Conservation (phyloP, 1,140 invertebrate species). For the Zophobas morio region DNA sequence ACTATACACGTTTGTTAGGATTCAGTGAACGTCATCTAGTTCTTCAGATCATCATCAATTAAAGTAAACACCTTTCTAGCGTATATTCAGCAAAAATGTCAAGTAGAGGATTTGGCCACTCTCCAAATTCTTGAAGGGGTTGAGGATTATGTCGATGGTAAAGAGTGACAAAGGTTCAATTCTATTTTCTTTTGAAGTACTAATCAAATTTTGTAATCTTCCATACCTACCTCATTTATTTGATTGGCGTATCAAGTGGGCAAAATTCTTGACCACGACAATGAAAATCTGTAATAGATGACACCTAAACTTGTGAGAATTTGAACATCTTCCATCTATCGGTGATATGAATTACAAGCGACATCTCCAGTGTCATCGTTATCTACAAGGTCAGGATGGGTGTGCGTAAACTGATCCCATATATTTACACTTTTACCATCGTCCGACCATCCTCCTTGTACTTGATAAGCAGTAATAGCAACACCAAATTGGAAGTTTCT, state of each 20-base stretch:
- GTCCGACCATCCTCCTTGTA: constrained; percentile 72
- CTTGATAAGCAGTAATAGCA: constrained; percentile 67
- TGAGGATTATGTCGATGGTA: constrained; percentile 64
- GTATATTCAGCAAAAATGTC: constrained; percentile 63
- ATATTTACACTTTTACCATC: constrained; percentile 69
- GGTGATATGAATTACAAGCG: constrained; percentile 74
- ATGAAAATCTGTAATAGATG: constrained; percentile 71
- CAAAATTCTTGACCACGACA: constrained; percentile 71
- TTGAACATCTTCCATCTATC: constrained; percentile 71
- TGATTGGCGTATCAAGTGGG: constrained; percentile 2
- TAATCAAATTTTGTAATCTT: constrained; percentile 74
- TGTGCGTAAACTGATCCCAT: constrained; percentile 74
- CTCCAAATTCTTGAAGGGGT: constrained; percentile 61
- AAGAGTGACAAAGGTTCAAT: constrained; percentile 75
- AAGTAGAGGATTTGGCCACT: constrained; percentile 63
- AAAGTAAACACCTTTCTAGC: constrained; percentile 56
- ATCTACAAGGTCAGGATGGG: constrained; percentile 68
- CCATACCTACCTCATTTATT: constrained; percentile 69
- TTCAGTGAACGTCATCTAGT: constrained; percentile 71
- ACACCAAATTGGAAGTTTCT: constrained; percentile 60
- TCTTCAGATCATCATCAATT: constrained; percentile 52
- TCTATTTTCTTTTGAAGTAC: constrained; percentile 68
- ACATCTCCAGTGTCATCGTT: constrained; percentile 72
- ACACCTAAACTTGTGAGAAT: constrained; percentile 69
- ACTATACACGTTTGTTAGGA: constrained; percentile 52